Conservation (phyloP, 2,797 vertebrate species). For the Malurus leucopterus region DNA sequence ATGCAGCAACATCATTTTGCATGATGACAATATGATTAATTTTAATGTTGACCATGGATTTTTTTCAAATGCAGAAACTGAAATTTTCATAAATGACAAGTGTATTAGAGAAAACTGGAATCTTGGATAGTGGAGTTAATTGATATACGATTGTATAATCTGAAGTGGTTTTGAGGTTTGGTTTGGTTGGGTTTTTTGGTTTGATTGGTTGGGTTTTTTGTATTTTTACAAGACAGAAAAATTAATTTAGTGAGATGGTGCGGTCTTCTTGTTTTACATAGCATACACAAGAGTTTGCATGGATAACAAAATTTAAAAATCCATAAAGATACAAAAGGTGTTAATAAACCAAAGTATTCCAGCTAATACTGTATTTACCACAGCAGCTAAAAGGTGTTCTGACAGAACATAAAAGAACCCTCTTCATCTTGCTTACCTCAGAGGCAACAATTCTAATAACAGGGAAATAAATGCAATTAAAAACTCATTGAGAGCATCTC, state of each 20-base stretch:
- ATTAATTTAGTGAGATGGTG: not conserved
- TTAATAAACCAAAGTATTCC: not conserved
- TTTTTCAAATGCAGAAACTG: not conserved
- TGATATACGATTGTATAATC: not conserved
- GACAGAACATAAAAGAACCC: not conserved
- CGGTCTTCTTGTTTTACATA: not conserved
- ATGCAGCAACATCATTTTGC: not conserved
- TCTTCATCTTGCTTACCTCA: not conserved
- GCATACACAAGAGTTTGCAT: not conserved
- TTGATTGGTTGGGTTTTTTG: not conserved
- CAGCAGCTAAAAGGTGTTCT: not conserved
- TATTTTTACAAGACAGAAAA: not conserved
- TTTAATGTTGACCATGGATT: not conserved
- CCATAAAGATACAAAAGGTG: not conserved
- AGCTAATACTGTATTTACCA: not conserved
- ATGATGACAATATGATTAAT: not conserved
- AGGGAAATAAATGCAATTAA: not conserved
- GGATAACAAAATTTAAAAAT: not conserved
- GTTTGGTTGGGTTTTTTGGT: fast-evolving
- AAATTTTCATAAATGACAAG: not conserved
- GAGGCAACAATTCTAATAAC: not conserved
- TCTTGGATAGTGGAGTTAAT: not conserved
- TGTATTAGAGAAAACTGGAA: not conserved
- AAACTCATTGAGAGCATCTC: not conserved
- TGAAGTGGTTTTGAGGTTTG: not conserved